phyloP scores from a whole-genome alignment of 2,888 invertebrate genomes.

The Eremobia ochroleuca region DNA sequence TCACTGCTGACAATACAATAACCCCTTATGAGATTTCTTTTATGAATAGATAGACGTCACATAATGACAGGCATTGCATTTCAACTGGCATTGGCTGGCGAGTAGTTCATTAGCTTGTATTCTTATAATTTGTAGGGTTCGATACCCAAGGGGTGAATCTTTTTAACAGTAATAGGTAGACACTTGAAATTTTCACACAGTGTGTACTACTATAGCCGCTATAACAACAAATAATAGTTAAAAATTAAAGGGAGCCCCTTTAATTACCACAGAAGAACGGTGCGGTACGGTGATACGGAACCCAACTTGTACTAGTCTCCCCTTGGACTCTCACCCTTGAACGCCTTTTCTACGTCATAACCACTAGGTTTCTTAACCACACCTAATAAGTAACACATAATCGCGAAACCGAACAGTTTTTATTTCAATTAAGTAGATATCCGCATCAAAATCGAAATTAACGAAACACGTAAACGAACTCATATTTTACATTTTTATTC shows the following conservation, averaged over 20 bases:
- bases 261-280: no score
- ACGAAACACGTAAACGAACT: conserved; percentile 3
- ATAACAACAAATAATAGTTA: background rate
- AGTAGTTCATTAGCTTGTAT: background rate
- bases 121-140: background rate
- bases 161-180: background rate
- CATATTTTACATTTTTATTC: conserved; percentile 32
- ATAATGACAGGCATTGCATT: background rate
- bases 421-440: background rate
- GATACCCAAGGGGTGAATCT: background rate
- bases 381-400: background rate
- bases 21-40: no score
- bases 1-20: no score
- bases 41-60: no score
- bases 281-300: background rate
- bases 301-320: background rate
- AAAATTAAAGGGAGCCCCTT: no score
- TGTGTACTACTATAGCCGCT: background rate
- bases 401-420: background rate
- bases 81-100: background rate
- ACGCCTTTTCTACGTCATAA: background rate
- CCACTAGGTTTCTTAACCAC: background rate
- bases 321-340: background rate
- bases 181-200: background rate
- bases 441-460: background rate